Percentiles rank a stretch among this genome's conserved stretches.
phyloP scores from a whole-genome alignment of 2,888 invertebrate genomes.

The Druceiella hillmani region DNA sequence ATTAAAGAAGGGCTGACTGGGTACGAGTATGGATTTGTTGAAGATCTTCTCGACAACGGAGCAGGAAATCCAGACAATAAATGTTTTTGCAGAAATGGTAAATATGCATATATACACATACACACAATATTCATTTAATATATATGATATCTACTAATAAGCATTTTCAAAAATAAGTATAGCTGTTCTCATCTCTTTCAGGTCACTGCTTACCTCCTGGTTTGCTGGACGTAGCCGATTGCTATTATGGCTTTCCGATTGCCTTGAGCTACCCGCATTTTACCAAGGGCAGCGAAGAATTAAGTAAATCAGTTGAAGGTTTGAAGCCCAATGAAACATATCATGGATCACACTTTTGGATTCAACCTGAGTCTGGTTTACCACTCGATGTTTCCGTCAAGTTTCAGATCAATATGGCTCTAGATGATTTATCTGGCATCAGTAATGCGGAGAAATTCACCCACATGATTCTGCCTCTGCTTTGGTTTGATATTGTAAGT shows the following conservation, averaged over 20 bases:
- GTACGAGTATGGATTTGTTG: slow-evolving; percentile 69
- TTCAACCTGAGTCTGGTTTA: slow-evolving; percentile 77
- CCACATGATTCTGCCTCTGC: slow-evolving; percentile 68
- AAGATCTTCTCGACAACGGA: slow-evolving; percentile 75
- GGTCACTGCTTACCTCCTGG: slow-evolving; percentile 67
- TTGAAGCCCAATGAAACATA: slow-evolving; percentile 55
- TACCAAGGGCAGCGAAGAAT: slow-evolving; percentile 61
- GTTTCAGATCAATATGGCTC: slow-evolving; percentile 83
- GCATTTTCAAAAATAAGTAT: slow-evolving; percentile 7
- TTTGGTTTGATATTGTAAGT: slow-evolving; percentile 92
- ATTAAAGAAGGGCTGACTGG: slow-evolving; percentile 58
- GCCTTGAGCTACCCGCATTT: slow-evolving; percentile 87
- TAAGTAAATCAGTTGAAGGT: slow-evolving; percentile 64
- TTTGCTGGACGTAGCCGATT: slow-evolving; percentile 76
- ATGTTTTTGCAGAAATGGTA: slow-evolving; percentile 73
- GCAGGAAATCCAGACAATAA: slow-evolving; percentile 64
- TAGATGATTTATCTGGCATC: slow-evolving; percentile 63
- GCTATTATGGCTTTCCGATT: slow-evolving; percentile 89
- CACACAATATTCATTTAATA: too few species aligned
- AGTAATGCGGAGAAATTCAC: slow-evolving; percentile 62
- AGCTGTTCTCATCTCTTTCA: slow-evolving; percentile 26
- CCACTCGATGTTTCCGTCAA: slow-evolving; percentile 73
- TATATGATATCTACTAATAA: background rate
- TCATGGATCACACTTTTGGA: slow-evolving; percentile 60
- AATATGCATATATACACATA: slow-evolving; percentile 25